Base-by-base conservation (phyloP, 1,140 invertebrate genomes). In the Habropoda laboriosa region DNA sequence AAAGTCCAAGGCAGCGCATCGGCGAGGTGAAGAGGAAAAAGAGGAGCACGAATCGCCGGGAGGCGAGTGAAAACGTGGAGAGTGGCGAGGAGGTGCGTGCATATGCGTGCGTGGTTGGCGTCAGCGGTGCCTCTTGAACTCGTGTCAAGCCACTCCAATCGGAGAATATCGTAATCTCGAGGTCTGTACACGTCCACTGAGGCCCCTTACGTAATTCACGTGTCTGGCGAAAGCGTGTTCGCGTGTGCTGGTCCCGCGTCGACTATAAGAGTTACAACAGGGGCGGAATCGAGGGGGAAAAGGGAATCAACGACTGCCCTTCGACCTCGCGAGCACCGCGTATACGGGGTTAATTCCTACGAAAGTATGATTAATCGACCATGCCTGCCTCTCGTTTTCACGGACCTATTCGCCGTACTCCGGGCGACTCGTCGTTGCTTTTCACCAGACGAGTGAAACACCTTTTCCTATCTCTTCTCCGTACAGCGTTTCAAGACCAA, bases 81-180 rank as follows among this genome's bases (percentile, higher is more conserved):
- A 42, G 24, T 45, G 42, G 51, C 10, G 21, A 13, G 49, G 18
- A 60, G 64, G 75, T 77, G 75, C 66, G 75, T 77, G 75, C 75
- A 49, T 67, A 18, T 57, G 75, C 75, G 66, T 78, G 75, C 75
- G 66, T 79, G 60, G 30, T 47, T 73, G 70, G 58, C 77, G 58
- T 64, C 77, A 78, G 75, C 75, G 70, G 67, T 79, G 70, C 83
- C 82, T 79, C 83, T 84, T 84, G 78, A 85, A 85, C 83, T 85
- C 83, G 83, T 84, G 83, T 80, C 83, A 80, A 74, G 63, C 64
- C 83, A 80, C 80, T 86, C 83, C 85, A 63, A 86, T 86, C 80
- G 72, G 47, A 86, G 85, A 86, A 86, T 86, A 86, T 86, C 85
- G 83, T 86, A 86, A 86, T 86, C 85, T 86, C 75, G 70, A n/a